Percentiles rank a stretch among this genome's conserved stretches.
These are phyloP conservation scores for Harpagus bidentatus DNA, from an alignment of 2,113 vertebrate species.

Conservation along the genomic window DNA sequence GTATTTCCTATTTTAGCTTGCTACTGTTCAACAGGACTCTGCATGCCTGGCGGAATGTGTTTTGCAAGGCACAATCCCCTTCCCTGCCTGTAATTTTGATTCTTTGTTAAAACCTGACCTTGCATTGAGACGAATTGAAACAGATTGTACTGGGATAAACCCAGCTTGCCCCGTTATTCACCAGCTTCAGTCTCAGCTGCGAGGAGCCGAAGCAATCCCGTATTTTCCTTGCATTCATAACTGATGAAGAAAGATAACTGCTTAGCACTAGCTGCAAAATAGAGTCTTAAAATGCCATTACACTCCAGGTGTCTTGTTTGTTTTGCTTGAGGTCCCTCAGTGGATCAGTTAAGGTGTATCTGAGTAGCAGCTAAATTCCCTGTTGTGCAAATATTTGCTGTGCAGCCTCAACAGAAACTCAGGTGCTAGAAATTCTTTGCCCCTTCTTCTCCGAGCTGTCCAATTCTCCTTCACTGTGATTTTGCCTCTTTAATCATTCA, in stretches of 20 bases:
- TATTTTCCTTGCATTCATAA: background rate
- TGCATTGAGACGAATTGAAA: background rate
- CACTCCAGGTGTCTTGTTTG: background rate
- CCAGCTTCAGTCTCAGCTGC: background rate
- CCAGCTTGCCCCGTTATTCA: background rate
- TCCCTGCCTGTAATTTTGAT: background rate
- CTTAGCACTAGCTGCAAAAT: background rate
- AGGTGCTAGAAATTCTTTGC: background rate
- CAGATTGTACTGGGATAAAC: background rate
- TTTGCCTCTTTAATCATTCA: background rate
- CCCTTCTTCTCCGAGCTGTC: background rate
- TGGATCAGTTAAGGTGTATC: background rate
- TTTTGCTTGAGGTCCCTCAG: background rate
- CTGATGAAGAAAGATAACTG: background rate
- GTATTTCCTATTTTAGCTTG: background rate
- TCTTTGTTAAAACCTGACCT: background rate
- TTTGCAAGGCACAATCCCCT: background rate
- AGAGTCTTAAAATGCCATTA: background rate
- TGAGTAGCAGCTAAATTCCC: background rate
- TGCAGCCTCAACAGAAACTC: background rate
- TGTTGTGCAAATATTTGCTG: background rate
- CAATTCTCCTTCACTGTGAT: background rate
- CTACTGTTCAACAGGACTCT: background rate
- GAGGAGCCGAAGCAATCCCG: background rate
- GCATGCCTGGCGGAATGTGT: background rate